These are phyloP conservation scores for Metridium senile DNA, from an alignment of 92 coral and sea anemone genomes.

Conservation along the genomic window DNA sequence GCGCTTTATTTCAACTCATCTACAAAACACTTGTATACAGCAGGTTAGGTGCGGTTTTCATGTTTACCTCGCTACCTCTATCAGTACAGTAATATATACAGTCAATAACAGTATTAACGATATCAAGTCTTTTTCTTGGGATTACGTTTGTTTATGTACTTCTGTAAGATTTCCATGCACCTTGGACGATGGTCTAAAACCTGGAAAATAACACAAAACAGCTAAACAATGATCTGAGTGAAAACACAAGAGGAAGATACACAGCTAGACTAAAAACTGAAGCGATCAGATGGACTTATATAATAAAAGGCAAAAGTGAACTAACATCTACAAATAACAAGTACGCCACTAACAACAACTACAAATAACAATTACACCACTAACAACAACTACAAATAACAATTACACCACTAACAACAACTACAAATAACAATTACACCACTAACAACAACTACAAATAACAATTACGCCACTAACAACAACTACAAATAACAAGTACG, in stretches of 20 bases:
- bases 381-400: too few relatives aligned
- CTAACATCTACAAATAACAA: neutral
- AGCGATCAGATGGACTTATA: neutral
- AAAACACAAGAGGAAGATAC: too few relatives aligned
- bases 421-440: too few relatives aligned
- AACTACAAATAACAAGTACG: too few relatives aligned
- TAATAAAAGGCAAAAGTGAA: neutral
- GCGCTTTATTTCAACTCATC: neutral
- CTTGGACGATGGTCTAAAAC: constrained; percentile 88
- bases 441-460: too few relatives aligned
- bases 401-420: too few relatives aligned
- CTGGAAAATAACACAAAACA: constrained; percentile 37
- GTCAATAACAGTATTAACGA: too few relatives aligned
- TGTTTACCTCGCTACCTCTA: neutral
- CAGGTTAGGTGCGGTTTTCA: neutral
- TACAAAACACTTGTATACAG: neutral
- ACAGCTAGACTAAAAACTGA: neutral
- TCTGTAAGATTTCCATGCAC: constrained; percentile 84
- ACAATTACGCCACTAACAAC: too few relatives aligned
- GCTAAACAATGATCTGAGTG: neutral
- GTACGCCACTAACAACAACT: too few relatives aligned
- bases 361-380: too few relatives aligned
- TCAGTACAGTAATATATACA: neutral
- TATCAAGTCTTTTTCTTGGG: constrained; percentile 96
- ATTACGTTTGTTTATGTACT: constrained; percentile 88